Evolutionary conservation across 2,888 invertebrate species (phyloP).

Genomic region (Podabrus alpinus): DNA sequence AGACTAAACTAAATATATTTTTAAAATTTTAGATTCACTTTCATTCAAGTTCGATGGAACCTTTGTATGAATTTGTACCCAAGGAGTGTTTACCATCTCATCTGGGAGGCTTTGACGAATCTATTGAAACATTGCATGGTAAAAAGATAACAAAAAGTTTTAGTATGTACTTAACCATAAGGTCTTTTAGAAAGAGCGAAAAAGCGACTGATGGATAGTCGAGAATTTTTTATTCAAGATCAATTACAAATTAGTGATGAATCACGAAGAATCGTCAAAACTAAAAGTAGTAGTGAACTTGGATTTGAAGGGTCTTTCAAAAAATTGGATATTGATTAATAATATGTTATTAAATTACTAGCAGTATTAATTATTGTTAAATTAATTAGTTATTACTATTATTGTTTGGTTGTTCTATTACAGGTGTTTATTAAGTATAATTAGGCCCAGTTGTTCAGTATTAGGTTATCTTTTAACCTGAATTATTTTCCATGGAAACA

Average conservation of each 20-base stretch:
- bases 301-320: slow-evolving; percentile 76
- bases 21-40: slow-evolving; percentile 42
- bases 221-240: slow-evolving; percentile 56
- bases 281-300: slow-evolving; percentile 62
- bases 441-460: too few relatives aligned
- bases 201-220: slow-evolving; percentile 45
- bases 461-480: too few relatives aligned
- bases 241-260: slow-evolving; percentile 61
- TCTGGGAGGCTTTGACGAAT: slow-evolving; percentile 32
- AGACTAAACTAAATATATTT: neutral
- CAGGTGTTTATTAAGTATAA: too few relatives aligned
- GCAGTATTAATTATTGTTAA: too few relatives aligned
- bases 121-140: neutral
- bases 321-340: slow-evolving; percentile 69
- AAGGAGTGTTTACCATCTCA: slow-evolving; percentile 39
- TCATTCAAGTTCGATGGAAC: slow-evolving; percentile 40
- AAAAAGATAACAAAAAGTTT: neutral
- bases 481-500: too few relatives aligned
- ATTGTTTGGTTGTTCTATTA: too few relatives aligned
- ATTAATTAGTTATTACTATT: too few relatives aligned
- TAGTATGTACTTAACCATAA: neutral
- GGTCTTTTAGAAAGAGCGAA: slow-evolving; percentile 27
- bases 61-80: slow-evolving; percentile 41
- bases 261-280: slow-evolving; percentile 63
- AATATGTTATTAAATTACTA: too few relatives aligned